Conservation (phyloP, 1,140 invertebrate genomes). For the Polypedilum vanderplanki region DNA sequence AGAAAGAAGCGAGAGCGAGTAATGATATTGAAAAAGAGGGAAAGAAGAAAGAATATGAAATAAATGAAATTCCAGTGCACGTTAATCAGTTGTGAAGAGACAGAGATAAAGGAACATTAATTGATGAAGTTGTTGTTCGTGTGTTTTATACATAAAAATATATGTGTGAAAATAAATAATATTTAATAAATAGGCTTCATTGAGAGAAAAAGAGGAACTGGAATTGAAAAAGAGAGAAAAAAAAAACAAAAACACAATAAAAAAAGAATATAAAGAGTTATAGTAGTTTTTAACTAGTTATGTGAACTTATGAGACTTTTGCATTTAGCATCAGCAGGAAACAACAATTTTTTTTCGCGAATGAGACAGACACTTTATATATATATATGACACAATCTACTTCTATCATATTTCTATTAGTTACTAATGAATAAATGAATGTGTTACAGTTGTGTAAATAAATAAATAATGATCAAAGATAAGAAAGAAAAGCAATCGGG, state of each 20-base stretch:
- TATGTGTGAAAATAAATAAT: conserved; percentile 6
- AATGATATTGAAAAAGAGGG: conserved; percentile 8
- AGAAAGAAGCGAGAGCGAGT: neutral
- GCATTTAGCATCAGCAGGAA: neutral
- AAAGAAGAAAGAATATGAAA: conserved; percentile 1
- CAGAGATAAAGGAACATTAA: conserved; percentile 15
- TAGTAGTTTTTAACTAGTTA: neutral
- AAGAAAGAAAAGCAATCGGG: conserved; percentile 27
- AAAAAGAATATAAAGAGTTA: too few species aligned
- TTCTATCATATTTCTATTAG: neutral
- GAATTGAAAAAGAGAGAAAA: neutral
- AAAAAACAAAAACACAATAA: too few species aligned
- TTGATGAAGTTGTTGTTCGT: conserved; percentile 7
- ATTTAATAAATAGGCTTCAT: too few species aligned
- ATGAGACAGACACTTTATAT: neutral
- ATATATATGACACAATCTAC: neutral
- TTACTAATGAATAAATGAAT: conserved; percentile 22
- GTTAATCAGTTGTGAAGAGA: conserved; percentile 17
- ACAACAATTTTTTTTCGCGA: neutral
- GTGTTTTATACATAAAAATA: neutral
- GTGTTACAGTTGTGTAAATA: conserved; percentile 27
- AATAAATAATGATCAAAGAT: conserved; percentile 25
- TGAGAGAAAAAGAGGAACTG: neutral
- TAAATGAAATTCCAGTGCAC: conserved; percentile 11
- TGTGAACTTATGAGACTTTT: neutral